Conservation (phyloP, 2,888 invertebrate species). For the Andrena fulva region DNA sequence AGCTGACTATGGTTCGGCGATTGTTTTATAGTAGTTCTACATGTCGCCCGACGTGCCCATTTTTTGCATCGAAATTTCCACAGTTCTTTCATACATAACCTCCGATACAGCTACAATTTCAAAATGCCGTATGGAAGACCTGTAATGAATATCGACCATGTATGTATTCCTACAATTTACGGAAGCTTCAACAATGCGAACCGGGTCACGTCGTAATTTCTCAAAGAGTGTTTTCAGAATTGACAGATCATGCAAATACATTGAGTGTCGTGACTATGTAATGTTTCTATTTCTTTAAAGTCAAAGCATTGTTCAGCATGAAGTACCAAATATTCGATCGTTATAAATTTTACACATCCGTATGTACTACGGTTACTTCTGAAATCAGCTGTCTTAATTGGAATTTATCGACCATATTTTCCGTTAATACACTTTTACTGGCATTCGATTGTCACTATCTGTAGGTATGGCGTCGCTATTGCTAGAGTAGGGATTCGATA, state of each 20-base stretch:
- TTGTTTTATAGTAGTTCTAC: background rate
- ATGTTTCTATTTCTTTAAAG: background rate
- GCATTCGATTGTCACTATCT: conserved; percentile 9
- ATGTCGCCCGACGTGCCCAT: background rate
- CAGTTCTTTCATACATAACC: no score
- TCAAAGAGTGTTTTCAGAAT: conserved; percentile 39
- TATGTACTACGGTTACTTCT: conserved; percentile 5
- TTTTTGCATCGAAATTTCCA: background rate
- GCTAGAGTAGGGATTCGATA: conserved; percentile 58
- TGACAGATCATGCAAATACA: background rate
- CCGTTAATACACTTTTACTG: background rate
- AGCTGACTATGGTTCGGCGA: no score
- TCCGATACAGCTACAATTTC: conserved; percentile 10
- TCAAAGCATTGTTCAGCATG: background rate
- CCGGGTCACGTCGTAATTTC: conserved; percentile 64
- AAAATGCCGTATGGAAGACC: conserved; percentile 23
- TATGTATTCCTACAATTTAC: conserved; percentile 52
- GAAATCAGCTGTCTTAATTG: conserved; percentile 24
- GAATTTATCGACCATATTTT: background rate
- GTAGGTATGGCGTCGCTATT: conserved; percentile 44
- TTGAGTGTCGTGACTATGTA: background rate
- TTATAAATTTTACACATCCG: background rate
- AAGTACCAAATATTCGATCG: background rate
- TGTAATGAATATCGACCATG: conserved; percentile 68
- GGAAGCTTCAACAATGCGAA: conserved; percentile 64